Conservation (phyloP, 2,113 vertebrate genomes). For the Plecturocebus donacophilus region DNA sequence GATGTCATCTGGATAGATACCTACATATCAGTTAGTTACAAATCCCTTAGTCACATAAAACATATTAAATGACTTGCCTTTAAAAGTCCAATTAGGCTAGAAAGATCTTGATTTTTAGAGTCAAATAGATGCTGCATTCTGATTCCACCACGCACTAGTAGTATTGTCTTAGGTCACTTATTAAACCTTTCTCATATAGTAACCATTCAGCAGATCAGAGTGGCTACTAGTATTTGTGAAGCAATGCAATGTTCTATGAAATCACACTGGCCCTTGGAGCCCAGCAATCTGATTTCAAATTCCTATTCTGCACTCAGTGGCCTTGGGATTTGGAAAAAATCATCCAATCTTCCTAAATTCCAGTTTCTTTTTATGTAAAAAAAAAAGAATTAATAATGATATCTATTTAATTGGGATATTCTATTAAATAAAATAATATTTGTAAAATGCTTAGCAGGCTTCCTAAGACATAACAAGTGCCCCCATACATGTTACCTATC, state of each 20-base stretch:
- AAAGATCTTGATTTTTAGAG: background rate
- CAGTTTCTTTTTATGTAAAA: background rate
- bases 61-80: background rate
- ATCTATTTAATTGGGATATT: background rate
- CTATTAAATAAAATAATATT: conserved; percentile 32
- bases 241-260: background rate
- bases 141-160: background rate
- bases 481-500: background rate
- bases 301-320: background rate
- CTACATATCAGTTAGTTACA: background rate
- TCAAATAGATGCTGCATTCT: background rate
- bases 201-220: background rate
- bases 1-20: background rate
- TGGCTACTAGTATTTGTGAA: background rate
- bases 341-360: background rate
- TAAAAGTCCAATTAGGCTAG: background rate
- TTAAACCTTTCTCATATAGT: background rate
- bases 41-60: background rate
- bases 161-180: background rate
- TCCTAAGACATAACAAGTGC: background rate
- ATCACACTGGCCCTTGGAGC: background rate
- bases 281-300: background rate
- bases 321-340: background rate
- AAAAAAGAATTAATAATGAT: background rate
- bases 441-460: background rate